Evolutionary conservation across 2,113 vertebrate species (phyloP).

Genomic region (Barbus barbus): DNA sequence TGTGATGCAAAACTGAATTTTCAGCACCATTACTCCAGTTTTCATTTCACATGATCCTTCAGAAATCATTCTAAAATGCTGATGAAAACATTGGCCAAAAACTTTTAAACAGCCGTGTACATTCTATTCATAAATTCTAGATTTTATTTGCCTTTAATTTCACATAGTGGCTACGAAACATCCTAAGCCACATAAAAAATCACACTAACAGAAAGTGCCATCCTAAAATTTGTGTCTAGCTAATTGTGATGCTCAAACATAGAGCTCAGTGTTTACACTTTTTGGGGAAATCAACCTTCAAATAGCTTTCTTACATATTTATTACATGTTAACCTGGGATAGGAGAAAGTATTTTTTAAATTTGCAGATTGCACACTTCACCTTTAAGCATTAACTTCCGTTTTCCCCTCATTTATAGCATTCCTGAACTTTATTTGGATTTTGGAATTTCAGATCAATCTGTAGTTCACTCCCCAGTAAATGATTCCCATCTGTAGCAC

Average conservation of each 20-base stretch:
- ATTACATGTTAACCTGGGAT: background rate
- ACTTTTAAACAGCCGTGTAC: background rate
- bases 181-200: background rate
- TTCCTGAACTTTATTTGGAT: conserved; percentile 7
- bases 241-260: background rate
- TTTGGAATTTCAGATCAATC: conserved; percentile 10
- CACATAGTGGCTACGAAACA: background rate
- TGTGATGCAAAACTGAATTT: too few relatives aligned
- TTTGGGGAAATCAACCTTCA: background rate
- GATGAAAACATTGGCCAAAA: background rate
- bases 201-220: background rate
- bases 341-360: too few relatives aligned
- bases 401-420: background rate
- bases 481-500: conserved; percentile 71
- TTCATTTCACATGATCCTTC: background rate
- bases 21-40: background rate
- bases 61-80: background rate
- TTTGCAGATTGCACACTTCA: background rate
- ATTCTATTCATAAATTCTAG: background rate
- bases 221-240: background rate
- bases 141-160: background rate
- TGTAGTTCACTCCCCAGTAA: conserved; percentile 56
- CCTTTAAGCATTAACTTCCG: background rate
- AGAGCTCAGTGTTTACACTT: background rate
- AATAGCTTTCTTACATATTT: background rate